phyloP scores from a whole-genome alignment of 2,113 vertebrate species.

The Hippopotamus amphibius region DNA sequence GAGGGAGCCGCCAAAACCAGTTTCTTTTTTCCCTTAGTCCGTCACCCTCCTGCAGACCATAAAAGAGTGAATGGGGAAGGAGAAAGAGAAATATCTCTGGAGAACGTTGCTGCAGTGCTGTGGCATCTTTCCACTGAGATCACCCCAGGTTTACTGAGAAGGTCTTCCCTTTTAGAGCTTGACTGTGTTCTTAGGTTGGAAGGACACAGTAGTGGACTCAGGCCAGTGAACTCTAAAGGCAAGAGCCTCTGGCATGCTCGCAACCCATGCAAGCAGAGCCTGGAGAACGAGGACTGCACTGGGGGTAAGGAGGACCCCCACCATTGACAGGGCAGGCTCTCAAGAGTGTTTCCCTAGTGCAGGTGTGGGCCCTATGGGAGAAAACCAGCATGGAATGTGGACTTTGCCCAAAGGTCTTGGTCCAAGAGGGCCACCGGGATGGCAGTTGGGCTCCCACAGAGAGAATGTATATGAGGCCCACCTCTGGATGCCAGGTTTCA shows the following conservation, averaged over 20 bases:
- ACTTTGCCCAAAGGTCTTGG: neutral
- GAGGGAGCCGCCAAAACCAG: neutral
- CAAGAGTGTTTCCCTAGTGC: too few relatives aligned
- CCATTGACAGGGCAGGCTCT: neutral
- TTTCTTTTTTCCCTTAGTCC: too few relatives aligned
- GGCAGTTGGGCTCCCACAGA: neutral
- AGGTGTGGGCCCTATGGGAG: neutral
- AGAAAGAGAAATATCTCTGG: neutral
- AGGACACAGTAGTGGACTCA: neutral
- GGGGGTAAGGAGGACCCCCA: neutral
- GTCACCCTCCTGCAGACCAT: neutral
- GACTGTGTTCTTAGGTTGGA: neutral
- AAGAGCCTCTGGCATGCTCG: neutral
- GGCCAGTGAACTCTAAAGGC: neutral
- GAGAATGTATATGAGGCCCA: neutral
- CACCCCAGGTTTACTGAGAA: neutral
- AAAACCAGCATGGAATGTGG: neutral
- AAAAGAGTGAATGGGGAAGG: neutral
- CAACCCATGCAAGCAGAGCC: neutral
- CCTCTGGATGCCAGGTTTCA: neutral
- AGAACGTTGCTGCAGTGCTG: neutral
- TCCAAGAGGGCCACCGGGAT: neutral
- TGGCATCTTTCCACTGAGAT: neutral
- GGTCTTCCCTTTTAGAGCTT: neutral
- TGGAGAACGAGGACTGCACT: neutral